phyloP scores from a whole-genome alignment of 2,797 vertebrate genomes.

The Phataginus tricuspis region DNA sequence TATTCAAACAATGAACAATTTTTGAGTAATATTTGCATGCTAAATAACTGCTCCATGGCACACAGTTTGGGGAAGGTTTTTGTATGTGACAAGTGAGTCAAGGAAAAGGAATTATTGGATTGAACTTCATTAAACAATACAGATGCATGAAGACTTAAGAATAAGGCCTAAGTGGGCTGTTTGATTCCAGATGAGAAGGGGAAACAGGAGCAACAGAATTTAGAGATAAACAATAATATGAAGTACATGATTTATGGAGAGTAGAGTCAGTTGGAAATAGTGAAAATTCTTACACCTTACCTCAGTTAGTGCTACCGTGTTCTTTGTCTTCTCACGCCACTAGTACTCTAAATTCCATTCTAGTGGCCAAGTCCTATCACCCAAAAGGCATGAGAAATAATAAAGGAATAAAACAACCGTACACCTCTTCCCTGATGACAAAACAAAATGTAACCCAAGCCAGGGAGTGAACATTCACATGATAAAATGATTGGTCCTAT shows the following conservation, averaged over 20 bases:
- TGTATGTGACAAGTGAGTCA: not conserved
- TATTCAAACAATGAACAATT: not conserved
- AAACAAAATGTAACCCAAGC: not conserved
- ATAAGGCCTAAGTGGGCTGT: not conserved
- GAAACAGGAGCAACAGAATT: not conserved
- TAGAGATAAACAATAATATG: slow-evolving; percentile 4
- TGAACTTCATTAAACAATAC: not conserved
- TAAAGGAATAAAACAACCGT: not conserved
- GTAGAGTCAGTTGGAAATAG: not conserved
- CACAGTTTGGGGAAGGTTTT: not conserved
- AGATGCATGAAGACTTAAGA: not conserved
- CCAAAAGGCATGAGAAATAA: slow-evolving; percentile 3
- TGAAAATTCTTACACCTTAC: not conserved
- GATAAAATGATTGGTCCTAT: not conserved
- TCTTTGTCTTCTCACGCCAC: not conserved
- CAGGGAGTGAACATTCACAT: not conserved
- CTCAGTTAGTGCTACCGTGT: not conserved
- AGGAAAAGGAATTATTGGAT: not conserved
- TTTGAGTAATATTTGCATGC: not conserved
- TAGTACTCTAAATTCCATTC: not conserved
- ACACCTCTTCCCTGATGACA: not conserved
- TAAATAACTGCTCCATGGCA: not conserved
- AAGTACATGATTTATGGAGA: not conserved
- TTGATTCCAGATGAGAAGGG: not conserved
- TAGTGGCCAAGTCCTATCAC: not conserved